Evolutionary conservation across 1,140 invertebrate genomes (phyloP), one percentile per base, ranked within the genome.

Genomic region (Zaprionus camerounensis): DNA sequence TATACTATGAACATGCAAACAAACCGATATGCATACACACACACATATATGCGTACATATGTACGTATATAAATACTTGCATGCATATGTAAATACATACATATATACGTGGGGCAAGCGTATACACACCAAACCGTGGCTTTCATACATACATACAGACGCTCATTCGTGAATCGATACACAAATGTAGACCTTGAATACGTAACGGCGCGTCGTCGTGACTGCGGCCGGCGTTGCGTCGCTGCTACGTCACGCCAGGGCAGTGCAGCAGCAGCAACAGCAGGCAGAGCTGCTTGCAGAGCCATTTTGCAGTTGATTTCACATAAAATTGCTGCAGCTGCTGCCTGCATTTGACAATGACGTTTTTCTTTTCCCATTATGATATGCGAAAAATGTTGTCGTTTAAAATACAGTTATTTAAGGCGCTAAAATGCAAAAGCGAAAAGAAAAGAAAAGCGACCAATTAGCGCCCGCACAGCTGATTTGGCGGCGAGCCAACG

Each of bases 141-240:
- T 51, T 51, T 56, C 36, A 69, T 20, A 58, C 65, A 62, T 24
- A 62, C 59, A 49, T 20, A 64, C 11, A 53, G 46, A 46, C 41
- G 57, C 12, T 63, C 51, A 38, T 80, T 80, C 63, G 61, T 63
- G 76, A 75, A 82, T 75, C 76, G 78, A 83, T 84, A 84, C 81
- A 84, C 70, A 71, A 80, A 83, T 71, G 80, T 82, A 86, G 83
- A 87, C 83, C 83, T 87, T 87, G 83, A 87, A 87, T 87, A 78
- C 71, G 71, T 71, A 75, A 76, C 75, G 78, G 66, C 62, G 69
- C 78, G 71, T 73, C 64, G 58, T 61, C 41, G 46, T 58, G 41
- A 55, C 31, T 38, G 55, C 64, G 38, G 34, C 17, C 31, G 24
- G 36, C 22, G 70, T 57, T 57, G 36, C 57, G 56, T 53, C 61